Base-by-base conservation (phyloP, 1,140 invertebrate species). In the Cotesia glomerata region DNA sequence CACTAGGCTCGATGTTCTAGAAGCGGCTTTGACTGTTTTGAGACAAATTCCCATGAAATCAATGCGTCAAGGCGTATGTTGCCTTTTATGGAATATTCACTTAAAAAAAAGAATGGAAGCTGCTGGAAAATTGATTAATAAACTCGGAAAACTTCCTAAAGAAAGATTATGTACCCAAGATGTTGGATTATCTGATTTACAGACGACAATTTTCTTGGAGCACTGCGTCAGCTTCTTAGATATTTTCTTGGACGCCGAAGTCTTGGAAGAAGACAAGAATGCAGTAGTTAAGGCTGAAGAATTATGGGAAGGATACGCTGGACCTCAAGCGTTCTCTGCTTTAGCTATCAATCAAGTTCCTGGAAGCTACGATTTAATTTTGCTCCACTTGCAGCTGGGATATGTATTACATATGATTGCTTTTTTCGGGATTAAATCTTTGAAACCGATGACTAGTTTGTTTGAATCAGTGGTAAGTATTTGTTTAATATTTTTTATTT, bases 1-100 rank as follows among this genome's bases (percentile, higher is more conserved):
- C 71, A 89, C 92, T 61, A 88, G 90, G 67, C 87, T 93, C n/a
- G 84, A 89, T 14, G 85, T 90, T 76, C 85, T 95, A 2, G 85
- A 90, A 73, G 90, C 91, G 9, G 90, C 91, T 0, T 77, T 95
- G 51, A 11, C 69, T 74, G 72, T 88, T 81, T 65, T 87, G 74
- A 71, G 76, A 83, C 86, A 85, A 78, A 92, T 93, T 81, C 88
- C 89, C 13, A 89, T 90, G 78, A 81, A 89, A 35, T 87, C 90
- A 58, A 86, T 95, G 65, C 90, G 90, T 77, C 90, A 93, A 77
- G 94, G 93, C 51, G 88, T 96, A 7, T 95, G 92, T 78, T 92
- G 91, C 72, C 89, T 98, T 78, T 88, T 97, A 73, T 98, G 96
- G 96, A 93, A 92, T 62, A 93, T 94, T 67, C 95, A 95, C 79